phyloP scores from a whole-genome alignment of 2,888 invertebrate genomes.

The Aelia acuminata region DNA sequence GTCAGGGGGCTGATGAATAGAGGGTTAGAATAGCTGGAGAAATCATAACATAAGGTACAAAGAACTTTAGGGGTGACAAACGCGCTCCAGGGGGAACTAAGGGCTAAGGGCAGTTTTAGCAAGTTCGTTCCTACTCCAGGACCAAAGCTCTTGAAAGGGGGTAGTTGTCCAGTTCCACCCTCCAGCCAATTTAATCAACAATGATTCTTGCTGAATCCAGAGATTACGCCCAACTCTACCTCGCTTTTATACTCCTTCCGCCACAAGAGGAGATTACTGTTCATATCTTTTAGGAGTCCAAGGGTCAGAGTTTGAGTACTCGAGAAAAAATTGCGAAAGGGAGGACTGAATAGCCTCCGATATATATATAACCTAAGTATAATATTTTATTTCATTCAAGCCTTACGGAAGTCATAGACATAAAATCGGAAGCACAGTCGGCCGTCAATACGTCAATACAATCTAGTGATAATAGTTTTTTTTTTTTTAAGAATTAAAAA shows the following conservation, averaged over 20 bases:
- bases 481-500: no score
- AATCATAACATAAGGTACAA: neutral
- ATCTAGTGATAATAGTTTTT: no score
- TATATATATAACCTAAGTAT: no score
- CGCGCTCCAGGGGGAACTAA: neutral
- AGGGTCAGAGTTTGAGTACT: no score
- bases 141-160: neutral
- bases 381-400: no score
- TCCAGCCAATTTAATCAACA: constrained; percentile 25
- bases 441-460: no score
- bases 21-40: neutral
- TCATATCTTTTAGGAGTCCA: neutral
- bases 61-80: constrained; percentile 12
- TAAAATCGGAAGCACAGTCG: no score
- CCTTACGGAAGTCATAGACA: no score
- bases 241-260: neutral
- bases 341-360: no score
- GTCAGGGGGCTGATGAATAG: neutral
- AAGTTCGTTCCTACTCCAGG: neutral
- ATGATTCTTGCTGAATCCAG: constrained; percentile 16
- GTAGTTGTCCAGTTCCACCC: constrained; percentile 4
- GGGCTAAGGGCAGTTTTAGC: constrained; percentile 3
- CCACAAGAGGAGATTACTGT: neutral
- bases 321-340: no score
- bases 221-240: neutral